Evolutionary conservation across 2,888 invertebrate species (phyloP).

Genomic region (Gisinianus flammeolus): DNA sequence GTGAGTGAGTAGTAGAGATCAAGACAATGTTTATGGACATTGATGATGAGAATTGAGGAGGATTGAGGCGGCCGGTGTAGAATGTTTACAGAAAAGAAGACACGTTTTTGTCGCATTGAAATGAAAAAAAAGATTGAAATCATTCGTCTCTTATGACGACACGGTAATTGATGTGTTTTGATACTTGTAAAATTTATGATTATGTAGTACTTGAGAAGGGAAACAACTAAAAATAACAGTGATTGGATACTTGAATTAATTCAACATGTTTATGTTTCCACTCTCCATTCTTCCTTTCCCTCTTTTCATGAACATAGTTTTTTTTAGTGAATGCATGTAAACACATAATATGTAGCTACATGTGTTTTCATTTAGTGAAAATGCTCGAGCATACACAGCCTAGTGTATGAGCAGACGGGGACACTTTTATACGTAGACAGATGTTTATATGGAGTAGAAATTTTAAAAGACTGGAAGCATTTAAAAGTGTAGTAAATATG

Average conservation of each 20-base stretch:
- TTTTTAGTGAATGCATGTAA: too few species aligned
- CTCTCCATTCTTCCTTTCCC: neutral
- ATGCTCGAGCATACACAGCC: too few species aligned
- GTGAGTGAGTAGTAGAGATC: neutral
- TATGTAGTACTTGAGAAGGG: neutral
- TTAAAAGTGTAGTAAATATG: constrained; percentile 11
- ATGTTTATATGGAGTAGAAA: too few species aligned
- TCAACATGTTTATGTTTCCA: constrained; percentile 11
- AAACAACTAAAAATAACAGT: constrained; percentile 37
- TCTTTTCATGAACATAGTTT: too few species aligned
- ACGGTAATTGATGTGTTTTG: constrained; percentile 32
- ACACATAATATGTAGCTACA: too few species aligned
- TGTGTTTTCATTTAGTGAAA: too few species aligned
- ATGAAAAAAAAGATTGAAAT: constrained; percentile 23
- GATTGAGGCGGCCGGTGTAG: neutral
- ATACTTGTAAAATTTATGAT: constrained; percentile 25
- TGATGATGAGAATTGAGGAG: neutral
- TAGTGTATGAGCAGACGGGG: too few species aligned
- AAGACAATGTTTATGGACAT: neutral
- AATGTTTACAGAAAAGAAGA: neutral
- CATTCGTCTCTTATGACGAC: constrained; percentile 27
- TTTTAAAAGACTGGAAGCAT: constrained; percentile 10
- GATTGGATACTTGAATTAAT: constrained; percentile 32
- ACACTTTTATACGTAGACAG: too few species aligned
- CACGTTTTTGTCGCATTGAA: neutral